phyloP scores from a whole-genome alignment of 2,888 invertebrate species.

The Cryptophagus acutangulus region DNA sequence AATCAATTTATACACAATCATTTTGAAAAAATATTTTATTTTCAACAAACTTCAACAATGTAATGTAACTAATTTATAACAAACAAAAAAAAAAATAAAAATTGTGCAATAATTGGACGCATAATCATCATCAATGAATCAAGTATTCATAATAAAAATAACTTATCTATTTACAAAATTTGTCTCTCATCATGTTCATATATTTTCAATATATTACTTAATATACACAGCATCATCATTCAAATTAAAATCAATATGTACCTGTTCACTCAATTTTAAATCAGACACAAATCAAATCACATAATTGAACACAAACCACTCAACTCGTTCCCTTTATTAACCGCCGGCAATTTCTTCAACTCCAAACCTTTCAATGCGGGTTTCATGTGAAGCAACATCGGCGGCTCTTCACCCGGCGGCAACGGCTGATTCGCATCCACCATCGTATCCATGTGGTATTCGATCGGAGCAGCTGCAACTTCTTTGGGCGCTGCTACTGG shows the following conservation, averaged over 20 bases:
- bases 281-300: constrained; percentile 55
- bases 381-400: constrained; percentile 56
- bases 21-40: constrained; percentile 33
- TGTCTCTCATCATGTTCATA: constrained; percentile 8
- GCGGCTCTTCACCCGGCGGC: constrained; percentile 54
- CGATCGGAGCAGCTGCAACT: constrained; percentile 20
- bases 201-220: constrained; percentile 7
- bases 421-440: constrained; percentile 50
- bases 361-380: constrained; percentile 61
- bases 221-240: constrained; percentile 17
- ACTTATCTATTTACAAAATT: constrained; percentile 1
- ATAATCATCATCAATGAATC: constrained; percentile 9
- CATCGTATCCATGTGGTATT: constrained; percentile 23
- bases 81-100: constrained; percentile 1
- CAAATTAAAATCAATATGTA: not conserved
- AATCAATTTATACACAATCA: constrained; percentile 17
- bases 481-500: constrained; percentile 40
- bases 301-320: constrained; percentile 85
- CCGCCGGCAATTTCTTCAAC: constrained; percentile 66
- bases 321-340: constrained; percentile 70
- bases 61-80: constrained; percentile 2
- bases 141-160: constrained; percentile 8
- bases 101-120: constrained; percentile 2
- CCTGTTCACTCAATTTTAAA: too few relatives aligned
- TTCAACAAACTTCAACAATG: constrained; percentile 24